Percentiles rank a stretch among this genome's conserved stretches.
These are phyloP conservation scores for Zeuzera pyrina DNA, from an alignment of 2,888 invertebrate genomes.

Conservation along the genomic window DNA sequence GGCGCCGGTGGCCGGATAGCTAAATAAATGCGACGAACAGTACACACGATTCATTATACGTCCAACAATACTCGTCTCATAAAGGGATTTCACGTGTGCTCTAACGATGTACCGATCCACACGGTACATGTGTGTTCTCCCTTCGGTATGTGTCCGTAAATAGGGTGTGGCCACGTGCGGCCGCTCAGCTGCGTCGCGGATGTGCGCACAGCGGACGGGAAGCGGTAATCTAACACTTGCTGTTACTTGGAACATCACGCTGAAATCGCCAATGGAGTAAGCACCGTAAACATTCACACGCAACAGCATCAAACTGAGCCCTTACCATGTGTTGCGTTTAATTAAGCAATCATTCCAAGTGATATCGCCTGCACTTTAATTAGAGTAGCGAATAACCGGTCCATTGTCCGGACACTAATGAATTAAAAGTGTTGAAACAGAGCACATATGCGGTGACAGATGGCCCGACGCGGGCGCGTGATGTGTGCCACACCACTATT, in stretches of 20 bases:
- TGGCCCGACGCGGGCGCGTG: constrained; percentile 59
- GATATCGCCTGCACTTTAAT: constrained; percentile 22
- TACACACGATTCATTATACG: constrained; percentile 66
- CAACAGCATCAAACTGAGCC: constrained; percentile 7
- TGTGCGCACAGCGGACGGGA: constrained; percentile 59
- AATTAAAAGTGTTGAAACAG: constrained; percentile 64
- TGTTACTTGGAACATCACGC: constrained; percentile 41
- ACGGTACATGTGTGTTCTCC: constrained; percentile 69
- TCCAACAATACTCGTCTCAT: constrained; percentile 65
- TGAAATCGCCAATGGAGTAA: constrained; percentile 30
- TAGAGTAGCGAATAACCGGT: constrained; percentile 40
- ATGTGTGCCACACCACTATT: constrained; percentile 54
- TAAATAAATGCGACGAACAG: constrained; percentile 66
- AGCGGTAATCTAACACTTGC: constrained; percentile 66
- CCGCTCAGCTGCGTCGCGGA: constrained; percentile 69
- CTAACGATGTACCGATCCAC: constrained; percentile 69
- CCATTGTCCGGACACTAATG: constrained; percentile 56
- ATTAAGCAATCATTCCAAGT: constrained; percentile 2
- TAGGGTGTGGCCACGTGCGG: constrained; percentile 72
- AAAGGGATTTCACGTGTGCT: constrained; percentile 71
- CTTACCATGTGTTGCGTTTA: constrained; percentile 9
- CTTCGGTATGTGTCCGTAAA: constrained; percentile 68
- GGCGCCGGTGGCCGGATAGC: constrained; percentile 67
- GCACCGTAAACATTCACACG: constrained; percentile 18
- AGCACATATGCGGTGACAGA: constrained; percentile 67